A percentile compares a stretch with the other conserved stretches of the same genome.
Conservation (phyloP, 2,797 vertebrate species). For the Acrossocheilus wenchowensis region DNA sequence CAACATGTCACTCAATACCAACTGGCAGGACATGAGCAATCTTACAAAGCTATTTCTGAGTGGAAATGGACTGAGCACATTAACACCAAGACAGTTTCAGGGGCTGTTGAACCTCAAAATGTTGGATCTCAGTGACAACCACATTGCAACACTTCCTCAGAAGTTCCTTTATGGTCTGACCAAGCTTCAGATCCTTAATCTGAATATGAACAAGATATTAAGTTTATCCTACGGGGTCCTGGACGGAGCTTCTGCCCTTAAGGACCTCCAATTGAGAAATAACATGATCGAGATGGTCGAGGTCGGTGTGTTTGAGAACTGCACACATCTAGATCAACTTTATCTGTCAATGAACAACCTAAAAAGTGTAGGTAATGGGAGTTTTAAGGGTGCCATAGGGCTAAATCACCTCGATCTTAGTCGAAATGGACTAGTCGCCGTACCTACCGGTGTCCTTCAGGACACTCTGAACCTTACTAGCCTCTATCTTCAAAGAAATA, state of each 20-base stretch:
- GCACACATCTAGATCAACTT: conserved; percentile 62
- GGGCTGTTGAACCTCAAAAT: conserved; percentile 64
- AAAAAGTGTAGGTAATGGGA: conserved; percentile 40
- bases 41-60: conserved; percentile 69
- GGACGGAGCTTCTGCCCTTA: conserved; percentile 59
- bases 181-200: conserved; percentile 63
- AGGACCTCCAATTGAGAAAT: conserved; percentile 64
- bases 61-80: conserved; percentile 60
- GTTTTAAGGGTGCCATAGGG: conserved; percentile 60
- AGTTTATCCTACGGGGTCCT: conserved; percentile 60
- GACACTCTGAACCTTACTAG: conserved; percentile 54
- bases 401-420: conserved; percentile 71
- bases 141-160: conserved; percentile 57
- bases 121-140: conserved; percentile 74
- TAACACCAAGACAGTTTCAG: conserved; percentile 59
- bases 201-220: conserved; percentile 70
- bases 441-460: conserved; percentile 62
- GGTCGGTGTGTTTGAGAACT: conserved; percentile 64
- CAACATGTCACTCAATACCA: conserved; percentile 50
- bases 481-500: conserved; percentile 68
- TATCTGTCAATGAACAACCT: conserved; percentile 69
- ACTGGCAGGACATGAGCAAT: conserved; percentile 65
- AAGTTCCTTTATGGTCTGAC: conserved; percentile 65
- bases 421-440: conserved; percentile 62
- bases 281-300: conserved; percentile 68